Evolutionary conservation across 1,140 invertebrate species (phyloP), one percentile per base, ranked within the genome.

Genomic region (Dendroctonus valens): DNA sequence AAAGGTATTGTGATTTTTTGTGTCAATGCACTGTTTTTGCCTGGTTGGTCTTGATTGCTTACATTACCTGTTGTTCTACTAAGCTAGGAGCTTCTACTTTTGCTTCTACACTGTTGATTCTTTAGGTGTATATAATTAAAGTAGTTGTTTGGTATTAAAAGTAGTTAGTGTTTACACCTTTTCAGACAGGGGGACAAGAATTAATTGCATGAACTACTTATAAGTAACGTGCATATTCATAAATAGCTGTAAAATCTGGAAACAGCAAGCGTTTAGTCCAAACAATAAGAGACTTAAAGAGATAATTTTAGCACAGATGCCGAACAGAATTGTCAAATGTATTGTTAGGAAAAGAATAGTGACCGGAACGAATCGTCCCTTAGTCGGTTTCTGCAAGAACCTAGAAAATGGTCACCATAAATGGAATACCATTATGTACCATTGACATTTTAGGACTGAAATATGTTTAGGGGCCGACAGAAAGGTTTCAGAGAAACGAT

Each of bases 1-100:
- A 58, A 65, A 76, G 74, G 74, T 76, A 76, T 75, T 70, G 70
- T 72, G 70, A 70, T 74, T 74, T n/a, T 74, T 73, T 72, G 70
- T 70, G 68, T 73, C 71, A 70, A 69, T 73, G 73, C 69, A 70
- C 68, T 64, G 65, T 69, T 72, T 67, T 67, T 65, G 65, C 60
- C 60, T 58, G 57, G 64, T 63, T 41, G 50, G 54, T 26, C 26
- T 26, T 26, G 26, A 26, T 26, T 26, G 15, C 7, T 51, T 41
- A 14, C 14, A 51, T 61, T 63, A 44, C 12, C 26, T 42, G 11
- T 9, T 14, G 15, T 11, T 11, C 41, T 12, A 5, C 5, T 8
- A 8, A n/a, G n/a, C n/a, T 15, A 54, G 42, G 50, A 37, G 9
- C 41, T 40, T 59, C 40, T 59, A 66, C 52, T 66, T 59, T 26